These are phyloP conservation scores for Virgularia gustaviana DNA, from an alignment of 92 coral and sea anemone species.

Conservation along the genomic window DNA sequence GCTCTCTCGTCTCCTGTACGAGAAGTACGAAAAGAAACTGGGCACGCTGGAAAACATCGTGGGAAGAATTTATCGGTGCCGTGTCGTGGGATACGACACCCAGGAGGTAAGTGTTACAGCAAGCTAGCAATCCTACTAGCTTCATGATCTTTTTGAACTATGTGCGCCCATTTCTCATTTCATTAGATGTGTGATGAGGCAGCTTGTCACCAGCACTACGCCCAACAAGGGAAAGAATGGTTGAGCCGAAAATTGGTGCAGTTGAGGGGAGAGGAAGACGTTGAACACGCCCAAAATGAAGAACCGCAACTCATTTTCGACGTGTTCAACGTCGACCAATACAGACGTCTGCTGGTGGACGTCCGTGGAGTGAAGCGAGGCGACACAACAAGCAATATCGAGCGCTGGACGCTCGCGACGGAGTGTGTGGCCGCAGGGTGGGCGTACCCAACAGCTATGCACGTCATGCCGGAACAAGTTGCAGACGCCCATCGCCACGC, in stretches of 20 bases:
- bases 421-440: neutral
- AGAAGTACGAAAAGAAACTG: neutral
- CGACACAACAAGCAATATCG: neutral
- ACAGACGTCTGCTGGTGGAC: neutral
- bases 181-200: no score
- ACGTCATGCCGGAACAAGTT: no score
- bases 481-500: no score
- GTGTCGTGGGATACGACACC: neutral
- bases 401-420: neutral
- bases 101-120: no score
- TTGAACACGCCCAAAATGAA: neutral
- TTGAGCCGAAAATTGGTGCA: neutral
- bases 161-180: no score
- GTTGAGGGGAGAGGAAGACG: neutral
- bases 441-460: no score
- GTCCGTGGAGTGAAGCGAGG: neutral
- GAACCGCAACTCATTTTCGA: neutral
- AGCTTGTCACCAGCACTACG: constrained; percentile 4
- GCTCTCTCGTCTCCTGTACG: neutral
- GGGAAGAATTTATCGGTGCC: neutral
- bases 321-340: neutral
- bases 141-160: no score
- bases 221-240: constrained; percentile 4
- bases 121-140: no score
- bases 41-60: neutral